Percentiles rank a stretch among this genome's conserved stretches.
phyloP scores from a whole-genome alignment of 1,140 invertebrate genomes.

The Ceratina australensis region DNA sequence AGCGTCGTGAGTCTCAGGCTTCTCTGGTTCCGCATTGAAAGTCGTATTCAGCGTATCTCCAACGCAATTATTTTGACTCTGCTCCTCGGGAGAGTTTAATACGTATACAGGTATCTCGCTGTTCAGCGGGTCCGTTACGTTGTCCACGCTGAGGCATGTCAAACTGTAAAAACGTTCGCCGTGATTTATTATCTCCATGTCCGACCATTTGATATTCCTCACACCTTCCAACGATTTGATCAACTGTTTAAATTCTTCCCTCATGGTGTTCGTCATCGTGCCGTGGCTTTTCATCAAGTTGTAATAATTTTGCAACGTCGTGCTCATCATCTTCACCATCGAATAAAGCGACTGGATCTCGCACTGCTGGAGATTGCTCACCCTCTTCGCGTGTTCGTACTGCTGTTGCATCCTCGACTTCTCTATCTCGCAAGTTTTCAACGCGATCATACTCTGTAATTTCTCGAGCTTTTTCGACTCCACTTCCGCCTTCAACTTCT shows the following conservation, averaged over 20 bases:
- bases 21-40: slow-evolving; percentile 38
- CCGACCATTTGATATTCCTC: slow-evolving; percentile 78
- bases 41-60: slow-evolving; percentile 34
- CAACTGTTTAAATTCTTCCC: slow-evolving; percentile 73
- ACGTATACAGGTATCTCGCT: slow-evolving; percentile 56
- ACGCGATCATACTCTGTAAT: slow-evolving; percentile 54
- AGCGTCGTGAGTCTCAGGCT: slow-evolving; percentile 7
- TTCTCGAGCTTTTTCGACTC: slow-evolving; percentile 61
- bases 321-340: slow-evolving; percentile 69
- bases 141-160: slow-evolving; percentile 63
- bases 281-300: slow-evolving; percentile 68
- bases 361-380: slow-evolving; percentile 71
- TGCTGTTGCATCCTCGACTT: slow-evolving; percentile 65
- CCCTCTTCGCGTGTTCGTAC: slow-evolving; percentile 70
- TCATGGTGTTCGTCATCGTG: slow-evolving; percentile 71
- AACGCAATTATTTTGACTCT: slow-evolving; percentile 28
- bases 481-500: slow-evolving; percentile 53
- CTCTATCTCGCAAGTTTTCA: slow-evolving; percentile 64
- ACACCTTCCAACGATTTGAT: slow-evolving; percentile 76
- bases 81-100: slow-evolving; percentile 1
- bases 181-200: slow-evolving; percentile 57
- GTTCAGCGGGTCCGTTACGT: slow-evolving; percentile 55
- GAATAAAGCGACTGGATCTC: slow-evolving; percentile 69
- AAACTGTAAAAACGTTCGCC: slow-evolving; percentile 67
- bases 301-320: slow-evolving; percentile 72